A percentile compares a stretch with the other conserved stretches of the same genome.
These are phyloP conservation scores for Crenuchus spilurus DNA, from an alignment of 2,797 vertebrate genomes.

Conservation along the genomic window DNA sequence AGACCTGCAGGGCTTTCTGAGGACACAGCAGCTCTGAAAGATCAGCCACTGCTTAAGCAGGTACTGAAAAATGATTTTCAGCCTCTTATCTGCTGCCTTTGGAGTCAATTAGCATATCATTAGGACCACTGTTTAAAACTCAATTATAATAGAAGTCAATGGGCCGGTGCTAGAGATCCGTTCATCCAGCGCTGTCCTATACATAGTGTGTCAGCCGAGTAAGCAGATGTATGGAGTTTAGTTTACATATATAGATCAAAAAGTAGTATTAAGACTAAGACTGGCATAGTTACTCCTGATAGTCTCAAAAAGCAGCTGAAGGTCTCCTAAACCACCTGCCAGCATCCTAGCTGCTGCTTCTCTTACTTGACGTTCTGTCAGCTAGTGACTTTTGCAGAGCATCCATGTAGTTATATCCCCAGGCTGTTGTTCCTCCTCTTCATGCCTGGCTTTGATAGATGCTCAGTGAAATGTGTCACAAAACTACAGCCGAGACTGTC, in stretches of 20 bases:
- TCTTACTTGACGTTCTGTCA: slow-evolving; percentile 1
- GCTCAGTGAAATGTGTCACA: background rate
- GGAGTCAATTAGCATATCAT: no score
- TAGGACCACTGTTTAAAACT: no score
- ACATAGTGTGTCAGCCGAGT: no score
- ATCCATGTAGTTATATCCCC: background rate
- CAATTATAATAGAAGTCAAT: no score
- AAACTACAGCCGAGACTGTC: background rate
- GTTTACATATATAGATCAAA: no score
- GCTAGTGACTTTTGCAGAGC: background rate
- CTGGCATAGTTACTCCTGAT: no score
- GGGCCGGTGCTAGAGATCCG: no score
- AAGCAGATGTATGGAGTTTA: no score
- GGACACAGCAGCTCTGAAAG: background rate
- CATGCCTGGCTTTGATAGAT: background rate
- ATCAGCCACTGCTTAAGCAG: background rate
- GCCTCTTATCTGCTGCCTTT: no score
- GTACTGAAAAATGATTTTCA: background rate
- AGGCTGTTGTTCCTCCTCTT: background rate
- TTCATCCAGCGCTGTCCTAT: no score
- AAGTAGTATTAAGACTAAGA: no score
- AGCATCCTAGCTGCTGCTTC: background rate
- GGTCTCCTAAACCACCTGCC: background rate
- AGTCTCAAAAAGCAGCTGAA: no score
- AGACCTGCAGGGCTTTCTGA: background rate